Evolutionary conservation across 1,140 invertebrate species (phyloP), one percentile per base, ranked within the genome.

Genomic region (Anagrus nilaparvatae): DNA sequence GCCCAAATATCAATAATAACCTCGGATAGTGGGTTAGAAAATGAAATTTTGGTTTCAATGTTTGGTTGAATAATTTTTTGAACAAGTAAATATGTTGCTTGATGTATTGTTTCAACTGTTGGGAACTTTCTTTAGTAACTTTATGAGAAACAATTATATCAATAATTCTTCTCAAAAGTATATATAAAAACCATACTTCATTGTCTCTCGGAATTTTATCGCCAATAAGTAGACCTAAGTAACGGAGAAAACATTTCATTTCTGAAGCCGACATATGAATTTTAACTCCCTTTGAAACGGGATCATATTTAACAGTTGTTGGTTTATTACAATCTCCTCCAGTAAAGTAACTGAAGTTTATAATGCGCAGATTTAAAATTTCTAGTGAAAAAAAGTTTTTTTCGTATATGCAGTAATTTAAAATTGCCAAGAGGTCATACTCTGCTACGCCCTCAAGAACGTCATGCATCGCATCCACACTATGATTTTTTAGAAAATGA

Each of bases 241-340:
- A 43, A 14, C 41, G 27, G 8, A 39, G 33, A 30, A 51, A 44
- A 27, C 39, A 39, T 13, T 46, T 12, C 41, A 27, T 43, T 44
- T 51, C 46, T 5, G 40, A 32, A 24, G 49, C 42, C 9, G 39
- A 43, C 45, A 50, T 47, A 25, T 33, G 39, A 12, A 50, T 42
- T 8, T 24, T 9, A 9, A n/a, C 28, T 31, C 14, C 34, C 16
- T 9, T 32, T 44, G 24, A 39, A 42, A n/a, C n/a, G n/a, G n/a
- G n/a, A n/a, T 39, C 34, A 23, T 7, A 30, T 44, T 42, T 41
- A 21, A 44, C 24, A 31, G 9, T 12, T n/a, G 36, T 31, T 24
- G 29, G 42, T 18, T 6, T 2, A 19, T 46, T 46, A 18, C 18
- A 30, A 35, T 46, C 44, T 5, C 20, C 20, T 9, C 39, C 25